Base-by-base conservation (phyloP, 1,140 invertebrate genomes). In the Apis mellifera region DNA sequence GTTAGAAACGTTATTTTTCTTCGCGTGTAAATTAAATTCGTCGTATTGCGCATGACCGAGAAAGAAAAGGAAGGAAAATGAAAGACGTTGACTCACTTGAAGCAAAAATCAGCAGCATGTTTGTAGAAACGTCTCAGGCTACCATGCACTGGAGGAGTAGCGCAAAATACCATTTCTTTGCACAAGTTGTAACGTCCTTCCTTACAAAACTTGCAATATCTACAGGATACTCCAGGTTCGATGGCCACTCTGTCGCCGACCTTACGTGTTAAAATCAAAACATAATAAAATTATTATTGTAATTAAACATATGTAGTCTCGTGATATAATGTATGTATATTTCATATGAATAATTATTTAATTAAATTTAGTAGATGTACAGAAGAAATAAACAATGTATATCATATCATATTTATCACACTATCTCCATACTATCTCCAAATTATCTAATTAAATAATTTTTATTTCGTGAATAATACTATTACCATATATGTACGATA, bases 81-180 rank as follows among this genome's bases (percentile, higher is more conserved):
- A n/a, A 54, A 12, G 11, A 4, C 4, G 15, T 26, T 59, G n/a
- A 90, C 93, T 94, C 94, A 98, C 97, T 98, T 98, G 95, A 96
- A 98, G 90, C 98, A 99, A 93, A 99, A 99, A 94, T 99, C 98
- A 26, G 98, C 98, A 26, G 97, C 96, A 90, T 99, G 98, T 62
- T 96, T 96, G 92, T 98, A 98, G 92, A 96, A 99, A 88, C 96
- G 95, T 68, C 95, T 95, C 9, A 99, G 95, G 90, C 97, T 98
- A 68, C 98, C 98, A 94, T 99, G 96, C 73, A 96, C 92, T 0
- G 98, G 98, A 5, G 98, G 98, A 1, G 98, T 99, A 17, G 98
- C 98, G 92, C 97, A 98, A 94, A 99, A 99, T 52, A 95, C 89
- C 78, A 99, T 97, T 52, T 97, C 96, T 0, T 95, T 94, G 88